Percentiles rank a stretch among this genome's conserved stretches.
Conservation (phyloP, 2,113 vertebrate species). For the Todiramphus chloris region DNA sequence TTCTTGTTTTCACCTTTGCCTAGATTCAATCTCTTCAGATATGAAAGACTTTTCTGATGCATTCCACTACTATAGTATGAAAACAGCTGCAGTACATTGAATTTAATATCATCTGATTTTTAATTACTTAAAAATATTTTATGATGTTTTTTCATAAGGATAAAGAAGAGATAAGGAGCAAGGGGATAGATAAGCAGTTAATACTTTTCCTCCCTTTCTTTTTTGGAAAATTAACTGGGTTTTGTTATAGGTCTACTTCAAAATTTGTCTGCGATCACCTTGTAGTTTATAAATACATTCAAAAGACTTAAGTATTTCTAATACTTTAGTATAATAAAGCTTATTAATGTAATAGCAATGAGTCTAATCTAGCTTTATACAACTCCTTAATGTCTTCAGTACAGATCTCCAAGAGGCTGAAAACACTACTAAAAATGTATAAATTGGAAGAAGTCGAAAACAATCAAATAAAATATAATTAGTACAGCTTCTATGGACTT, state of each 20-base stretch:
- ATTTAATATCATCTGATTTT: not conserved
- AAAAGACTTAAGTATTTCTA: not conserved
- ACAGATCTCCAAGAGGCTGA: not conserved
- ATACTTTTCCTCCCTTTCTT: not conserved
- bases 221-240: not conserved
- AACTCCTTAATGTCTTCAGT: not conserved
- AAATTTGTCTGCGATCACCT: not conserved
- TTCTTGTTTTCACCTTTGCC: not conserved
- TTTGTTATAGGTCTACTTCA: not conserved
- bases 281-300: not conserved
- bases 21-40: not conserved
- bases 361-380: not conserved
- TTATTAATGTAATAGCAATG: not conserved
- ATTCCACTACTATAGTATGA: not conserved
- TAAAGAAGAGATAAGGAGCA: not conserved
- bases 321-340: not conserved
- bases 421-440: not conserved
- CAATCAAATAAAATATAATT: not conserved
- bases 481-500: not conserved
- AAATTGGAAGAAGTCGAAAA: not conserved
- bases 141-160: not conserved
- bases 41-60: not conserved
- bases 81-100: not conserved
- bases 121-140: not conserved
- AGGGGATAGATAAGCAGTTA: not conserved